A percentile compares a stretch with the other conserved stretches of the same genome.
Conservation (phyloP, 2,113 vertebrate genomes). For the Thinocorus orbignyianus region DNA sequence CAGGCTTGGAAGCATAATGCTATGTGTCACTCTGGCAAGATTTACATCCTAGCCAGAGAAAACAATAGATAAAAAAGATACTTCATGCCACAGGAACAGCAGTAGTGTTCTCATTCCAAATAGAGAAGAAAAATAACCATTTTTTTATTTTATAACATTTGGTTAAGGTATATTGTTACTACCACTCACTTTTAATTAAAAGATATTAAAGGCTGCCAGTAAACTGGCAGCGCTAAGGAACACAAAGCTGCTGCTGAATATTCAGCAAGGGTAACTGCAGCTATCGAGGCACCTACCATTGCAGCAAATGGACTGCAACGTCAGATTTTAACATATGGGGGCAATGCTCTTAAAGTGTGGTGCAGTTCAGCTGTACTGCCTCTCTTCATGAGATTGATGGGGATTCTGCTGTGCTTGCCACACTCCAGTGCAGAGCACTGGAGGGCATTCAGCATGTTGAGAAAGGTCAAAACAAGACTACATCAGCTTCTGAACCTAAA, state of each 20-base stretch:
- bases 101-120: neutral
- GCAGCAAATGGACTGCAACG: constrained; percentile 62
- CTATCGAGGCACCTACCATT: constrained; percentile 14
- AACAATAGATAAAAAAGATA: neutral
- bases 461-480: constrained; percentile 70
- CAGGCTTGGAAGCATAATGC: neutral
- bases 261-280: constrained; percentile 23
- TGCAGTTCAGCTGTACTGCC: constrained; percentile 26
- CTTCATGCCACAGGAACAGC: neutral
- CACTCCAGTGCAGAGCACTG: constrained; percentile 59
- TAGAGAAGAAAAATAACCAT: neutral
- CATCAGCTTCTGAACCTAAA: constrained; percentile 72
- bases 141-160: neutral
- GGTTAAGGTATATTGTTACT: neutral
- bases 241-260: constrained; percentile 31
- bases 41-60: neutral
- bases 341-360: constrained; percentile 14
- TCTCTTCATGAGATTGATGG: constrained; percentile 67
- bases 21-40: neutral
- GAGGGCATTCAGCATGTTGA: constrained; percentile 60
- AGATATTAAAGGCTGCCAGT: neutral
- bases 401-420: constrained; percentile 54
- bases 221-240: neutral
- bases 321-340: constrained; percentile 42
- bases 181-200: neutral